Percentiles rank a stretch among this genome's conserved stretches.
Evolutionary conservation across 2,113 vertebrate species (phyloP).

Genomic region (Pterophyllum scalare): DNA sequence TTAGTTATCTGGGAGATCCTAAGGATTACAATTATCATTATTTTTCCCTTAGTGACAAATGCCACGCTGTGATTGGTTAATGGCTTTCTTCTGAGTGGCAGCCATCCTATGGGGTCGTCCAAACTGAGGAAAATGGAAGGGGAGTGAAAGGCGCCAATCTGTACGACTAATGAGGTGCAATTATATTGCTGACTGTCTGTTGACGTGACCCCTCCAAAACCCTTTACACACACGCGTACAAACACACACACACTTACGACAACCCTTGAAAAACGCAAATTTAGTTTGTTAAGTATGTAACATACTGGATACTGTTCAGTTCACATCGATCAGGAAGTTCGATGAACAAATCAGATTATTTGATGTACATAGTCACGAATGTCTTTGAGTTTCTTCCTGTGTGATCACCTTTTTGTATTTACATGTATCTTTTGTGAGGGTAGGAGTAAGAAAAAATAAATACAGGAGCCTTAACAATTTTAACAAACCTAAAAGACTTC

Average conservation of each 20-base stretch:
- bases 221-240: constrained; percentile 25
- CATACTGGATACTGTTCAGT: background rate
- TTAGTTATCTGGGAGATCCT: constrained; percentile 73
- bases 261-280: constrained; percentile 17
- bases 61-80: constrained; percentile 78
- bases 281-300: background rate
- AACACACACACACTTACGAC: background rate
- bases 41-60: constrained; percentile 69
- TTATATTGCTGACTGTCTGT: constrained; percentile 66
- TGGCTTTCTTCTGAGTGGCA: constrained; percentile 75
- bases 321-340: background rate
- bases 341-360: background rate
- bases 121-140: constrained; percentile 58
- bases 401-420: background rate
- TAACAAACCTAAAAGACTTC: background rate
- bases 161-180: constrained; percentile 73
- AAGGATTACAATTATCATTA: constrained; percentile 75
- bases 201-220: constrained; percentile 61
- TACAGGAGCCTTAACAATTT: rapidly evolving
- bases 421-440: background rate
- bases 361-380: background rate
- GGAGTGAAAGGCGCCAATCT: constrained; percentile 68
- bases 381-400: background rate
- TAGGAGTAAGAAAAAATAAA: background rate
- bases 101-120: constrained; percentile 74